Base-by-base conservation (phyloP, 2,113 vertebrate species). In the Paradoxurus hermaphroditus region DNA sequence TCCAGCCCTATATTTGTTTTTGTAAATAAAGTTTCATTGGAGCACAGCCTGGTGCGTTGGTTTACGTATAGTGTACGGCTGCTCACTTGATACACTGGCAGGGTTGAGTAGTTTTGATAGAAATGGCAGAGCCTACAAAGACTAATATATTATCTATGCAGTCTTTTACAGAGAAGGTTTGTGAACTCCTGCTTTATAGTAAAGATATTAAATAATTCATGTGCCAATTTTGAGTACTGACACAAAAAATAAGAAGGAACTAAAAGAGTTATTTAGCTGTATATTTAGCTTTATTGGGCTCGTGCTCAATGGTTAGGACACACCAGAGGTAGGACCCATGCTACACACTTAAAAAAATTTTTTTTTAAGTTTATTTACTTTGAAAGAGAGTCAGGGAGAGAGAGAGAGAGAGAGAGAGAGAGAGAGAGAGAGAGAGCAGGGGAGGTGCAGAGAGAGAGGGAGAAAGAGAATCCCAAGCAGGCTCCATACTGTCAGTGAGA, bases 11-110 rank as follows among this genome's bases (percentile, higher is more conserved):
- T 21, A 53, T 8, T 25, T 91, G 5, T 82, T 91, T 84, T 78
- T 89, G 13, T 41, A 85, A 90, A 79, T 78, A 73, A 86, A 81
- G 59, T 91, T 92, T 94, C 91, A 73, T 36, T 93, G 31, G 10
- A 86, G 91, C n/a, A 90, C 12, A 49, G 5, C 1, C 36, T 39
- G 8, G 44, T 65, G 12, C 31, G 46, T 75, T 96, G 95, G 36
- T 65, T 91, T 73, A 53, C 14, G 36, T 65, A 23, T 46, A 46
- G 53, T 29, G 27, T 16, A 15, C 39, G 49, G 25, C 41, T 72
- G 68, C 7, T 82, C 65, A 75, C 84, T 4, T 72, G 16, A 44
- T 51, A 63, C 7, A 13, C 0, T 39, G 14, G 19, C 41, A 88
- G 41, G 70, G 25, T 9, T 65, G n/a, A 86, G 19, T 13, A 72